Evolutionary conservation across 23 tunicate species (phyloP), one percentile per base, ranked within the genome.

Genomic region (Oikopleura dioica): DNA sequence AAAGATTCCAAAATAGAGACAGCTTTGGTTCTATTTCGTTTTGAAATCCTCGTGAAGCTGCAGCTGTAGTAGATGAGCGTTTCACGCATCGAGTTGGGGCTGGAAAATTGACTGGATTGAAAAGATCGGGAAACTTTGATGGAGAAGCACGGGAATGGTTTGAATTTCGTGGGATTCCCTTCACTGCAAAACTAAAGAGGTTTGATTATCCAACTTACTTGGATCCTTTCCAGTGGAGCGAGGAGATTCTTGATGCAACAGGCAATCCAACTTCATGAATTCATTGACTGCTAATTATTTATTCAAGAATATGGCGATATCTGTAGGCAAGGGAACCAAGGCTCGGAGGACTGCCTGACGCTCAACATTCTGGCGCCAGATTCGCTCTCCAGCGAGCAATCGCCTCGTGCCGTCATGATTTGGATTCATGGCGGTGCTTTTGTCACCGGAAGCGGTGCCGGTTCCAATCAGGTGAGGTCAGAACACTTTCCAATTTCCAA

Each of bases 371-470:
- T 63, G 4, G 72, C 33, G 16, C 72, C 72, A 2, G 72, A 63
- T 63, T 23, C 16, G 26, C 29, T 63, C 33, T 23, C 16, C 2
- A 2, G 5, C 5, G 72, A 63, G 26, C 30, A 23, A 63, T 12
- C 26, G 16, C 72, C 72, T 2, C n/a, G n/a, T n/a, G n/a, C n/a
- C n/a, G 72, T 63, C 26, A 63, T 63, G 72, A 24, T 63, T 28
- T 63, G 72, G 72, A 63, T 63, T 28, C 72, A 63, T 28, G 72
- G 72, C 29, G 72, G 72, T 28, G 72, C 72, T 21, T 63, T 63
- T 44, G 21, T 44, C 55, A 9, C 55, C 21, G 55, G 55, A 9
- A 9, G 16, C 55, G 55, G 55, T 21, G 21, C 21, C 9, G 55
- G 55, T 9, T 44, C 21, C 55, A 44, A 44, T 9, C n/a, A n/a